Percentiles rank a stretch among this genome's conserved stretches.
phyloP scores from a whole-genome alignment of 2,113 vertebrate genomes.

The Halichoerus grypus region DNA sequence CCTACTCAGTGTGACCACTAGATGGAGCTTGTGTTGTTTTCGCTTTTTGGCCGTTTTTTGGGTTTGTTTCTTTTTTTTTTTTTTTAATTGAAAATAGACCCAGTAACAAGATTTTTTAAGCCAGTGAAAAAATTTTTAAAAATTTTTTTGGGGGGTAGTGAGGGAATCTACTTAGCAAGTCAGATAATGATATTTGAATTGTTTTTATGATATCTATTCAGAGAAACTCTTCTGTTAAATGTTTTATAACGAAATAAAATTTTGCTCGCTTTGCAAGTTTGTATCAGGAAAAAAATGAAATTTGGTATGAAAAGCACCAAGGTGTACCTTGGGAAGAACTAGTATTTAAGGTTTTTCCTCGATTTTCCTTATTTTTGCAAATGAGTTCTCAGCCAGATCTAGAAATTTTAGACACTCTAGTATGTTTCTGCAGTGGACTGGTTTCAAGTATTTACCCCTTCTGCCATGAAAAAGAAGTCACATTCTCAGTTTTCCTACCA shows the following conservation, averaged over 20 bases:
- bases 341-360: neutral
- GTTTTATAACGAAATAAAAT: neutral
- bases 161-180: neutral
- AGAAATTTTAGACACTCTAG: neutral
- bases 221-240: neutral
- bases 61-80: neutral
- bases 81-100: conserved; percentile 3
- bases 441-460: neutral
- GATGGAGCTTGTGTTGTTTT: conserved; percentile 74
- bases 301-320: neutral
- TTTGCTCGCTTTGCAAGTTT: neutral
- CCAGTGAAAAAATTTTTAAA: neutral
- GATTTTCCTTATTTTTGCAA: neutral
- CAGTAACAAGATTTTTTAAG: conserved; percentile 65
- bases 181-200: neutral
- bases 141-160: neutral
- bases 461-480: neutral
- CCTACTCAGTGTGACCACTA: conserved; percentile 62
- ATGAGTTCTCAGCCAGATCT: neutral
- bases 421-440: neutral
- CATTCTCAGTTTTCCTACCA: neutral
- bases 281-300: neutral
- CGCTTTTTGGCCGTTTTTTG: neutral
- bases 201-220: neutral
- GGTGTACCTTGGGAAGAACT: neutral